Percentiles rank a stretch among this genome's conserved stretches.
Evolutionary conservation across 2,888 invertebrate species (phyloP).

Genomic region (Hydrotaea diabolus): DNA sequence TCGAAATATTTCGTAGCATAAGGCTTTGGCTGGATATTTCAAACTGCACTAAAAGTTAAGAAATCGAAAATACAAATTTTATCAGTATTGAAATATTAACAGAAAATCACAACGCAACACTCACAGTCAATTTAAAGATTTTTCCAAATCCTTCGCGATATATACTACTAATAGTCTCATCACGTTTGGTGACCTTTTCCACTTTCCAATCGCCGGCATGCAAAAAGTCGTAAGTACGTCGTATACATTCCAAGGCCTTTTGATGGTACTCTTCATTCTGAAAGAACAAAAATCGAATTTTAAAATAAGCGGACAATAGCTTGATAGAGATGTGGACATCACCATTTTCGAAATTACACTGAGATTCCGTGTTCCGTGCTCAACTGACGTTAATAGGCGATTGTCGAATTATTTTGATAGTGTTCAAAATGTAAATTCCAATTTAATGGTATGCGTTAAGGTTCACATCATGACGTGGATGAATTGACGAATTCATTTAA

Average conservation of each 20-base stretch:
- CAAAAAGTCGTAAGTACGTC: constrained; percentile 85
- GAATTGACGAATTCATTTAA: too few relatives aligned
- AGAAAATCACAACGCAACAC: too few relatives aligned
- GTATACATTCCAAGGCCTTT: constrained; percentile 84
- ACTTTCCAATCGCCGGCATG: constrained; percentile 87
- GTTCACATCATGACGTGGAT: neutral
- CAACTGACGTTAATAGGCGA: neutral
- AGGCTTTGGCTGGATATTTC: constrained; percentile 85
- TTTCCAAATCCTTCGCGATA: constrained; percentile 84
- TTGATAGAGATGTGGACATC: neutral
- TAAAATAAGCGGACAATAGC: neutral
- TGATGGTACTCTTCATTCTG: constrained; percentile 85
- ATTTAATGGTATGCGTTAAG: neutral
- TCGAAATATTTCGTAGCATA: constrained; percentile 88
- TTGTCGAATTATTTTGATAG: neutral
- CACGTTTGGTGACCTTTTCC: constrained; percentile 83
- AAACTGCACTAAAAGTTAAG: constrained; percentile 84
- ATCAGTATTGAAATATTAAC: neutral
- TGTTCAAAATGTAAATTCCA: neutral
- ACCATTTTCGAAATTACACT: neutral
- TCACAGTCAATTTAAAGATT: constrained; percentile 88
- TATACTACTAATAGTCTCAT: constrained; percentile 84
- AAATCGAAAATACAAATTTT: neutral
- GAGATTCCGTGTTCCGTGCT: neutral
- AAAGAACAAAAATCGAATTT: neutral